Base-by-base conservation (phyloP, 2,888 invertebrate species). In the Chydorus sphaericus region DNA sequence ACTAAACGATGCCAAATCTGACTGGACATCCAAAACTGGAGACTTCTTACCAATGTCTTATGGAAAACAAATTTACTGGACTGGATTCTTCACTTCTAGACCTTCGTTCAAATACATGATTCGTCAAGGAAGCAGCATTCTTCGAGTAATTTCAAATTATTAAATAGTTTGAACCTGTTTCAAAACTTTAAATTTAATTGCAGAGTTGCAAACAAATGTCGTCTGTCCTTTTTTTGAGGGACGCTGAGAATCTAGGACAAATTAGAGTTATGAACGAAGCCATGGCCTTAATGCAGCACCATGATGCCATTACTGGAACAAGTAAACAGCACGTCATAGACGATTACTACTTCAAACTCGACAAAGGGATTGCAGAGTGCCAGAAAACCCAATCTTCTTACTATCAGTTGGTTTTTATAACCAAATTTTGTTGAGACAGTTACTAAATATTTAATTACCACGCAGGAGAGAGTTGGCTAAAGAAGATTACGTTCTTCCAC, bases 41-140 rank as follows among this genome's bases (percentile, higher is more conserved):
- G 93, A 93, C 65, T 92, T 91, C 73, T 90, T 93, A 69, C 93
- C 93, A 0, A 92, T 89, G 70, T 87, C 91, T 1, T 84, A 84
- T 55, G 85, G 85, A 65, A 77, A 81, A 0, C 83, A 90, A 64
- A 76, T 87, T 0, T 96, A 82, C 66, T 98, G 96, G 97, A 91
- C 93, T 0, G 97, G 96, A 0, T 91, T 86, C 65, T 91, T 81
- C 65, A 83, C 85, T 0, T 89, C 89, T 0, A 74, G 88, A 14
- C 88, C 89, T 0, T 82, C 86, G 0, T 72, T 84, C 2, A 90
- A 90, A 65, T 80, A 78, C 59, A 85, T 79, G 62, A 86, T 87
- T 66, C 74, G 87, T 26, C 71, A 78, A 58, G 83, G 82, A 1
- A 88, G 87, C 63, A 81, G 80, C 61, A 80, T 82, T 60, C 65